A percentile compares a stretch with the other conserved stretches of the same genome.
phyloP scores from a whole-genome alignment of 1,140 invertebrate genomes.

The Pomacea maculata region DNA sequence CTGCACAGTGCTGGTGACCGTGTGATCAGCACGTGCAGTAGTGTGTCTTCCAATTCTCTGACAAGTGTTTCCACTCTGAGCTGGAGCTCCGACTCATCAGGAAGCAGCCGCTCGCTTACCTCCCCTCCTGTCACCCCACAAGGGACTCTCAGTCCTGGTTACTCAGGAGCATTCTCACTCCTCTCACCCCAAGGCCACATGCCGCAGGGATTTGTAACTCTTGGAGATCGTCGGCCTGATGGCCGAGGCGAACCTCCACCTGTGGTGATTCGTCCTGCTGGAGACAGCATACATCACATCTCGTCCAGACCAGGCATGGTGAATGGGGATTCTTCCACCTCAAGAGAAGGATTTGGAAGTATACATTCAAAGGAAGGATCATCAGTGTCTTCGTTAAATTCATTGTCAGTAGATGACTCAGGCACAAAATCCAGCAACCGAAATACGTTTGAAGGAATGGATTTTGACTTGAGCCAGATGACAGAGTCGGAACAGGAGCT shows the following conservation, averaged over 20 bases:
- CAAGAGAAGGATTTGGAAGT: neutral
- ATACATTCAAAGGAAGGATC: no score
- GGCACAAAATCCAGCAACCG: conserved; percentile 30
- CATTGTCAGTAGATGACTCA: conserved; percentile 3
- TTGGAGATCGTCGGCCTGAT: conserved; percentile 19
- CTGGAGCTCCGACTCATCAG: conserved; percentile 43
- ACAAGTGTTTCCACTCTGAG: conserved; percentile 53
- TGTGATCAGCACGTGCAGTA: conserved; percentile 46
- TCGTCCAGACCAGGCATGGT: neutral
- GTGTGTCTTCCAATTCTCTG: conserved; percentile 47
- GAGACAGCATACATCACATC: conserved; percentile 12
- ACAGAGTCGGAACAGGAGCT: conserved; percentile 65
- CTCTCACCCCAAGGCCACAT: neutral
- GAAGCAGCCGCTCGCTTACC: conserved; percentile 15
- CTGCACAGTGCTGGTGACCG: conserved; percentile 37
- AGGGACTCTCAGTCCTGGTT: neutral
- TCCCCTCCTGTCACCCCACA: conserved; percentile 14
- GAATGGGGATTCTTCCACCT: neutral
- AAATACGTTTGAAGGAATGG: conserved; percentile 61
- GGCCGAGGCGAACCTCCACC: conserved; percentile 30
- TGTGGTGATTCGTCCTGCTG: conserved; percentile 32
- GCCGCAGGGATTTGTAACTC: conserved; percentile 13
- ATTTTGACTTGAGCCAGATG: conserved; percentile 65
- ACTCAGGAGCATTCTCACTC: neutral
- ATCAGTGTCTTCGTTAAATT: neutral